Percentiles rank a stretch among this genome's conserved stretches.
phyloP scores from a whole-genome alignment of 2,797 vertebrate species.

The Ara ararauna region DNA sequence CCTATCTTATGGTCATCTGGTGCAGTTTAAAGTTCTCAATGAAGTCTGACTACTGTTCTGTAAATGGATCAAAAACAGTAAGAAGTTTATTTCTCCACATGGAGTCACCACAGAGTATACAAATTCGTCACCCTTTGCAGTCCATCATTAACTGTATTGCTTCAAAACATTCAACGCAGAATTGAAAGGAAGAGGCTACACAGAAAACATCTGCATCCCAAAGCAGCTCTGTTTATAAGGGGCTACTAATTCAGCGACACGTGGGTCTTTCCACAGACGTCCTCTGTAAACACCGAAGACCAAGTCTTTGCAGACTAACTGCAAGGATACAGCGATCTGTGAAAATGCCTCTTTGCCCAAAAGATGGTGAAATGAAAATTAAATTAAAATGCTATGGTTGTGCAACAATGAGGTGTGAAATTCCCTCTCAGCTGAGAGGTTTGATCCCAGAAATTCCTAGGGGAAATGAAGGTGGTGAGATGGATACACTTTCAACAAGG shows the following conservation, averaged over 20 bases:
- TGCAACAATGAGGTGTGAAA: background rate
- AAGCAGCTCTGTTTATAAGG: background rate
- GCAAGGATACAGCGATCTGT: background rate
- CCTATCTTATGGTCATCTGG: background rate
- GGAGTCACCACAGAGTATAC: background rate
- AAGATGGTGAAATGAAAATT: background rate
- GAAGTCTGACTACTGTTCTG: background rate
- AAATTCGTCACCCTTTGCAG: background rate
- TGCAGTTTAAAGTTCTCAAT: background rate
- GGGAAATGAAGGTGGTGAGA: background rate
- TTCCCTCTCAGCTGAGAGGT: background rate
- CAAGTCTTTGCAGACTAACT: background rate
- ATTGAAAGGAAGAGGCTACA: background rate
- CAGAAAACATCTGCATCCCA: background rate
- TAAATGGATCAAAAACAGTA: background rate
- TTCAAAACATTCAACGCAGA: background rate
- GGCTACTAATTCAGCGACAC: background rate
- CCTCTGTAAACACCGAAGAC: background rate
- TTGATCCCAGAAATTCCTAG: background rate
- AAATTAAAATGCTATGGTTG: background rate
- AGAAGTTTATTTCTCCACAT: background rate
- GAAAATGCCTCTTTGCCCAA: background rate
- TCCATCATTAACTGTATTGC: background rate
- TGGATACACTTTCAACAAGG: background rate
- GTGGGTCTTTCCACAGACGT: accelerated